These are phyloP conservation scores for Tragelaphus eurycerus DNA, from an alignment of 2,797 vertebrate genomes.

Conservation along the genomic window DNA sequence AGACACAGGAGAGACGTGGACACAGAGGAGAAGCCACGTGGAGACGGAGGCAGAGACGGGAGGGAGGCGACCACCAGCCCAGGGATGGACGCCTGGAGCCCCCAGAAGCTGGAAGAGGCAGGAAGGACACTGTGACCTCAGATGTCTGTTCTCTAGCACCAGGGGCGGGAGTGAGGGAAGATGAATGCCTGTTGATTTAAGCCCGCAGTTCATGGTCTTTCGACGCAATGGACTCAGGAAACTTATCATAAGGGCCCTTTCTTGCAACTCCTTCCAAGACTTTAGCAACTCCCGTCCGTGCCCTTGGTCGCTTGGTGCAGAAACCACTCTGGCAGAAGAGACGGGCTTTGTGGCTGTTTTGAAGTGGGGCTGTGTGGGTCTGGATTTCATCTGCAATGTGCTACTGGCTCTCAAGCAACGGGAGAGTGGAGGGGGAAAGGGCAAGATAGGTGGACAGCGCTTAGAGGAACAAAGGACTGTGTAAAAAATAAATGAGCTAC, in stretches of 20 bases:
- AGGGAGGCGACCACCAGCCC: not conserved
- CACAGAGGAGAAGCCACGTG: not conserved
- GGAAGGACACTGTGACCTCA: not conserved
- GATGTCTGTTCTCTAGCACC: not conserved
- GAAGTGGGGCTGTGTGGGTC: not conserved
- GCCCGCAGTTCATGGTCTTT: not conserved
- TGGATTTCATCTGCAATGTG: fast-evolving
- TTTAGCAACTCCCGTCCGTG: fast-evolving
- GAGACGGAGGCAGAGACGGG: fast-evolving
- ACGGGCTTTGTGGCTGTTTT: not conserved
- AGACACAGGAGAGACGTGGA: fast-evolving
- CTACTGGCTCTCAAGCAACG: not conserved
- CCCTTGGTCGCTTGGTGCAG: not conserved
- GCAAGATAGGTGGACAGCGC: not conserved
- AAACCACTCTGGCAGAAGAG: fast-evolving
- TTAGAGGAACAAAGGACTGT: not conserved
- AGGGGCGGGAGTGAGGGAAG: not conserved
- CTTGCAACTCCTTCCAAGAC: not conserved
- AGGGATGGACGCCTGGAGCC: fast-evolving
- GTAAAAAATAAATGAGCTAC: not conserved
- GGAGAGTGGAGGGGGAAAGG: not conserved
- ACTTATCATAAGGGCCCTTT: not conserved
- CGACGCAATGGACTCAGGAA: too few relatives aligned
- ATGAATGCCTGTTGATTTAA: not conserved
- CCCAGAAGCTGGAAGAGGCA: fast-evolving